Evolutionary conservation across 37 sponge, comb jelly and placozoan genomes (phyloP).

Genomic region (Spongia lamella): DNA sequence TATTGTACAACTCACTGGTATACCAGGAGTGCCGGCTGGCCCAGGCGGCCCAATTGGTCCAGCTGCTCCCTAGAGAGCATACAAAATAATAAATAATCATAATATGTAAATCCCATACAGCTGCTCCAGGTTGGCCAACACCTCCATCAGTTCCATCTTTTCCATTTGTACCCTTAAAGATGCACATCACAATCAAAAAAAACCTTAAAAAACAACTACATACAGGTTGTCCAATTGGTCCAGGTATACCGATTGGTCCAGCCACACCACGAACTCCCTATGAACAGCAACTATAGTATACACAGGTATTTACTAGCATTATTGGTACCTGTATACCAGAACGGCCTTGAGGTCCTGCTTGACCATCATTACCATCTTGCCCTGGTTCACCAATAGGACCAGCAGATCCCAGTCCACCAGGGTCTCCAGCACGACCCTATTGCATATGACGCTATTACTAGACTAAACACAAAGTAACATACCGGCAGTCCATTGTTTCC

Average conservation of each 20-base stretch:
- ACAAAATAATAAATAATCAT: too few species aligned
- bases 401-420: conserved; percentile 41
- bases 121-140: too few species aligned
- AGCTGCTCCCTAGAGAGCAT: conserved; percentile 6
- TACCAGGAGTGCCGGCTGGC: conserved; percentile 46
- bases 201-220: too few species aligned
- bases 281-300: too few species aligned
- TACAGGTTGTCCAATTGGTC: neutral
- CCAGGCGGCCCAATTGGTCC: conserved; percentile 45
- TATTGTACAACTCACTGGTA: conserved; percentile 18
- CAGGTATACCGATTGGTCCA: neutral
- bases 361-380: conserved; percentile 16
- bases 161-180: too few species aligned
- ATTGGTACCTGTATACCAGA: neutral
- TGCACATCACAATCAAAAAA: too few species aligned
- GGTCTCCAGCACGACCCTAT: conserved; percentile 27
- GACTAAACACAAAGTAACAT: neutral
- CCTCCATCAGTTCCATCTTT: too few species aligned
- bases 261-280: too few species aligned
- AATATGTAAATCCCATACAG: too few species aligned
- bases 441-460: neutral
- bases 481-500: conserved; percentile 39
- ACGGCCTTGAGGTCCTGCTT: conserved; percentile 11
- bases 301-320: too few species aligned
- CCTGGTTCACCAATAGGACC: conserved; percentile 42